phyloP scores from a whole-genome alignment of 2,797 vertebrate species.

The Notoglanidium macrostoma region DNA sequence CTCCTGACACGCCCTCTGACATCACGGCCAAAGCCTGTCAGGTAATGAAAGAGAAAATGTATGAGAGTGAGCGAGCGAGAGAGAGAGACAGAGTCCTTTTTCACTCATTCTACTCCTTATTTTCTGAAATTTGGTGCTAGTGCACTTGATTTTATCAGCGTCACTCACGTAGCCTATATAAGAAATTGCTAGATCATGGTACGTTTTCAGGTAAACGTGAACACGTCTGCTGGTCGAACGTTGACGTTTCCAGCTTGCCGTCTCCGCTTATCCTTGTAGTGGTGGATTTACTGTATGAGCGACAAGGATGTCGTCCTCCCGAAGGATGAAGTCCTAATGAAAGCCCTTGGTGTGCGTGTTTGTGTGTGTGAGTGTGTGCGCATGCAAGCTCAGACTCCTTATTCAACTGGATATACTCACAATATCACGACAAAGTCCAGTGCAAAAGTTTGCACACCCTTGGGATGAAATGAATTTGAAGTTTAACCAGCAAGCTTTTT shows the following conservation, averaged over 20 bases:
- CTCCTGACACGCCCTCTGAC: conserved; percentile 97
- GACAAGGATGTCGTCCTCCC: background rate
- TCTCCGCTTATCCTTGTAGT: conserved; percentile 13
- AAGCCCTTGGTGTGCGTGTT: background rate
- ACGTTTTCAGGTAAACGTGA: background rate
- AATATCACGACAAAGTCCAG: background rate
- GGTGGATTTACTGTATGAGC: conserved; percentile 18
- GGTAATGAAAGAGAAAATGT: conserved; percentile 73
- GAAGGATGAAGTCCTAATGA: background rate
- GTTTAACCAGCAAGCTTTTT: background rate
- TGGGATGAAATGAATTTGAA: background rate
- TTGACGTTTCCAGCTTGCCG: background rate
- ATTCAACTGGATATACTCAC: background rate
- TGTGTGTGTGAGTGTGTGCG: background rate
- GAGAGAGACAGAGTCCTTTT: background rate
- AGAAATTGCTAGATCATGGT: background rate
- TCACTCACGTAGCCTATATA: background rate
- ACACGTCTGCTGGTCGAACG: background rate
- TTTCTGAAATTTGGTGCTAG: background rate
- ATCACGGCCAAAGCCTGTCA: conserved; percentile 98
- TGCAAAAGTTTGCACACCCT: too few species aligned
- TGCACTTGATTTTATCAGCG: background rate
- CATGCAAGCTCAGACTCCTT: too few species aligned
- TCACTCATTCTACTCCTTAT: background rate
- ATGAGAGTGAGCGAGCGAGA: background rate